phyloP scores from a whole-genome alignment of 2,888 invertebrate genomes.

The Drosophila tripunctata region DNA sequence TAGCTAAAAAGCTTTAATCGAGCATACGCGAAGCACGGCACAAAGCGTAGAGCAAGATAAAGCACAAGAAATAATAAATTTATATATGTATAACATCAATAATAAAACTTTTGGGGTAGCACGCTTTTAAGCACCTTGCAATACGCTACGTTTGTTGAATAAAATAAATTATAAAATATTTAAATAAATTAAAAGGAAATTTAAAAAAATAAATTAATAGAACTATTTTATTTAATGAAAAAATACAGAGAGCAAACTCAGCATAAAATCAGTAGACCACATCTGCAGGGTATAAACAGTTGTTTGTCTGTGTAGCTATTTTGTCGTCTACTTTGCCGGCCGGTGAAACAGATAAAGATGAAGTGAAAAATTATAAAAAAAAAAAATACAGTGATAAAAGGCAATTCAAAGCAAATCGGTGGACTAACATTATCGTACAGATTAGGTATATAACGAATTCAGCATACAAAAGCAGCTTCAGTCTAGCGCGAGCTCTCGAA shows the following conservation, averaged over 20 bases:
- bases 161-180: no score
- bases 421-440: conserved; percentile 11
- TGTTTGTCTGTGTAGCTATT: neutral
- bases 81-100: no score
- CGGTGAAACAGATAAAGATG: conserved; percentile 46
- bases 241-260: neutral
- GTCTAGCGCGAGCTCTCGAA: conserved; percentile 39
- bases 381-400: conserved; percentile 39
- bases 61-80: conserved; percentile 8
- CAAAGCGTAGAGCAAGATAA: conserved; percentile 24
- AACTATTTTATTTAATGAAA: neutral
- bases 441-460: conserved; percentile 55
- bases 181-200: neutral
- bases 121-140: neutral
- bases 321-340: conserved; percentile 47
- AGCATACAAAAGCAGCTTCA: conserved; percentile 39
- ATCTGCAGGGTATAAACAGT: conserved; percentile 18
- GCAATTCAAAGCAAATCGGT: conserved; percentile 36
- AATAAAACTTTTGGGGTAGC: neutral
- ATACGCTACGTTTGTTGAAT: neutral
- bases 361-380: conserved; percentile 25
- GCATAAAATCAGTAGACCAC: neutral
- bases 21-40: conserved; percentile 15
- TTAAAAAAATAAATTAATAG: neutral
- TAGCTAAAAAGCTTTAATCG: neutral